Base-by-base conservation (phyloP, 2,888 invertebrate genomes). In the Apeira syringaria region DNA sequence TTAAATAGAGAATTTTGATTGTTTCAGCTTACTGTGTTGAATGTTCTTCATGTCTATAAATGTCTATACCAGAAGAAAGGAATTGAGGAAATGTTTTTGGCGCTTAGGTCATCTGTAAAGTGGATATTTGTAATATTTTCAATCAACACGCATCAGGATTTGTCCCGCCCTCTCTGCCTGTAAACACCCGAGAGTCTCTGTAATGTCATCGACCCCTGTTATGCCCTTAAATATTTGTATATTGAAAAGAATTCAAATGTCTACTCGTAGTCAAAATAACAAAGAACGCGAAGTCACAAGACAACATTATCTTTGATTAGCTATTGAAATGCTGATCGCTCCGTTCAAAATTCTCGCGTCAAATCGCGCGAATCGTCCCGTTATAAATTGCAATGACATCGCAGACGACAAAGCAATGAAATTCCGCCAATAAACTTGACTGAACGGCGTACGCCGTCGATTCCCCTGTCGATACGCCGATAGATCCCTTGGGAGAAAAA, bases 401-500 rank as follows among this genome's bases (percentile, higher is more conserved):
- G 68, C 61, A 65, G 66, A 64, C 68, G 73, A 77, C 74, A 74
- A 77, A 74, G 71, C 74, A 74, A 76, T 75, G 75, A 77, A 78
- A 78, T 78, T 78, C 69, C 67, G 58, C 71, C 77, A 77, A 78
- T 78, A 77, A 79, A 75, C 64, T 77, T 76, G 76, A 75, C 69
- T 72, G 77, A 61, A 31, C 68, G 68, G 61, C 63, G 71, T 64
- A 60, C 60, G 61, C 62, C 61, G 64, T 61, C 64, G 62, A 67
- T 67, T 74, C 74, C 74, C 73, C 61, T 67, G 76, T 71, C 76
- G 69, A 70, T 72, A 68, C 65, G 66, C 61, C 73, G 68, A 79
- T 74, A 68, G 73, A 68, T 73, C 78, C 73, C 76, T 44, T 41
- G 74, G 70, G 79, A 74, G 63, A 73, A 31, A 46, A 70, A 68